Evolutionary conservation across 2,113 vertebrate genomes (phyloP), one percentile per base, ranked within the genome.

Genomic region (Rattus rattus): DNA sequence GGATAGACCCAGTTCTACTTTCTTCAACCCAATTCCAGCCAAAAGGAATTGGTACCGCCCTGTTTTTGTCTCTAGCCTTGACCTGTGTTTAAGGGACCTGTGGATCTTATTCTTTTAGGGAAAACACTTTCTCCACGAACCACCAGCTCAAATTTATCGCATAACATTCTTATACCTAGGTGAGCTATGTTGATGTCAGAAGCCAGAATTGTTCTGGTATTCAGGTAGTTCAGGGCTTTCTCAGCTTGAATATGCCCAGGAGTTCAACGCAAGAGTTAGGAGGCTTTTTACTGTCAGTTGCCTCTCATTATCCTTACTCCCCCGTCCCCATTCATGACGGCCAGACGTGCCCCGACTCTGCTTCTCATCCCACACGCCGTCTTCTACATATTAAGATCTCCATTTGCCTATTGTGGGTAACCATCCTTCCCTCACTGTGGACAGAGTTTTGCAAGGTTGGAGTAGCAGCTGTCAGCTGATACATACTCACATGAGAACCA

Each of bases 401-500:
- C 59, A 1, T 88, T 63, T n/a, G 54, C 56, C n/a, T 59, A 3
- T 56, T 67, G 65, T 73, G 89, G 52, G 26, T 43, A 39, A 11
- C 88, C 14, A 19, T 75, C 49, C 49, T 12, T 93, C 28, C 4
- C 54, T 94, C 43, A 52, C 86, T 28, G 7, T 87, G 86, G 54
- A 84, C 36, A 63, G 95, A 79, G n/a, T 96, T 97, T 96, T 96
- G 96, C 98, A 98, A 97, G 98, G 98, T 98, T 98, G 97, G 98
- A 96, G 97, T 97, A 98, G 97, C 98, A 97, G 63, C 96, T 97
- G 98, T 99, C 99, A 99, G 98, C 98, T 99, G 98, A 99, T 95
- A 90, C 98, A 98, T 95, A 98, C 98, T 99, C 99, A 99, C 98
- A 98, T 99, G 99, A 99, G 97, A 97, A 91, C 98, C 97, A 98